Evolutionary conservation across 2,797 vertebrate species (phyloP).

Genomic region (Gymnothorax javanicus): DNA sequence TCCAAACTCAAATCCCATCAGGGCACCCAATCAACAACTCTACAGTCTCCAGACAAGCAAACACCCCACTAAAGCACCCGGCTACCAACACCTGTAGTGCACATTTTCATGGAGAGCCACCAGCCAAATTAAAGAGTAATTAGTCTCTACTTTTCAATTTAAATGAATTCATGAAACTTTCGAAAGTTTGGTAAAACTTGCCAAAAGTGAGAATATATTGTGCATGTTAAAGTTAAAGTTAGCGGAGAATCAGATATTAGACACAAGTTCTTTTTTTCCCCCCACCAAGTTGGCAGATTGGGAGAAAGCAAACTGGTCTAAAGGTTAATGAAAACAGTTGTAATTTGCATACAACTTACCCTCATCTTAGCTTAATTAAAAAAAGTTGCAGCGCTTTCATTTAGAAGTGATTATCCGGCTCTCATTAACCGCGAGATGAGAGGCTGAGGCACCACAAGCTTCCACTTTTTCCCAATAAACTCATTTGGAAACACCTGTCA

Average conservation of each 20-base stretch:
- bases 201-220: background rate
- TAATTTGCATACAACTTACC: constrained; percentile 7
- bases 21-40: no score
- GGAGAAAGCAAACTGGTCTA: background rate
- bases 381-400: background rate
- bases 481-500: constrained; percentile 1
- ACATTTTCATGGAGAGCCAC: background rate
- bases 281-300: background rate
- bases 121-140: background rate
- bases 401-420: background rate
- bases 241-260: background rate
- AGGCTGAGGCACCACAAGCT: background rate
- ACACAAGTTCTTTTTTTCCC: background rate
- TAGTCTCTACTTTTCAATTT: background rate
- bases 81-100: background rate
- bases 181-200: background rate
- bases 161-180: background rate
- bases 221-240: background rate
- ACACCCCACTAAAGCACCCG: no score
- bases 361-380: background rate
- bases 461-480: background rate
- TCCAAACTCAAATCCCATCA: no score
- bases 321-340: constrained; percentile 1
- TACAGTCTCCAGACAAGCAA: no score
- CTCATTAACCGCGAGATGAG: background rate